Conservation (phyloP, 2,113 vertebrate species). For the Nothoprocta perdicaria region DNA sequence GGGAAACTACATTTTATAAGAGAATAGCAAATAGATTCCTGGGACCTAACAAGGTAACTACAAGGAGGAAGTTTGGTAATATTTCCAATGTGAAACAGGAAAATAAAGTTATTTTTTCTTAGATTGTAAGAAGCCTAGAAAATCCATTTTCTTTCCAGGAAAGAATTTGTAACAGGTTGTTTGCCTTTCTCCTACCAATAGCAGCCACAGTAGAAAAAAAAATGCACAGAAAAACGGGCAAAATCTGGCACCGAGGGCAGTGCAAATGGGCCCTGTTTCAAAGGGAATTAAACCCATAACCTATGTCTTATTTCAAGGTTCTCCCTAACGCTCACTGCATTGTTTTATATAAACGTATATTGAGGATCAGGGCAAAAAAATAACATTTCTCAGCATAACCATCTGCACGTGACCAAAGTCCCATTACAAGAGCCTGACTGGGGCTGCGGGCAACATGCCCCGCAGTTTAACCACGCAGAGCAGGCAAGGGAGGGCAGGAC, state of each 20-base stretch:
- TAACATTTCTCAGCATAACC: neutral
- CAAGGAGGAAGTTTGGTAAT: neutral
- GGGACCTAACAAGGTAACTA: neutral
- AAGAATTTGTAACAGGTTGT: neutral
- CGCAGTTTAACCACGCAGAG: neutral
- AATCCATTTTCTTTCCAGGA: neutral
- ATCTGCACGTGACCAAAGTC: neutral
- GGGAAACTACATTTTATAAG: neutral
- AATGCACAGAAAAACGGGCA: neutral
- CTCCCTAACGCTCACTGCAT: neutral
- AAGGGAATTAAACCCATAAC: neutral
- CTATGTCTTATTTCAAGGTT: neutral
- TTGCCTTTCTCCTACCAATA: neutral
- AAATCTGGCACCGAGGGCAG: neutral
- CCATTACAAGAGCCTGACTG: neutral
- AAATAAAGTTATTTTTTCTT: neutral
- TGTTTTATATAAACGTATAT: neutral
- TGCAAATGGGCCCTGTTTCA: neutral
- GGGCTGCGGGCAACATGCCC: accelerated
- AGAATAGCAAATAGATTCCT: neutral
- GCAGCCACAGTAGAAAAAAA: neutral
- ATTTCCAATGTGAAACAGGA: neutral
- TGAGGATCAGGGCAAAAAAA: neutral
- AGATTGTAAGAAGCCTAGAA: neutral
- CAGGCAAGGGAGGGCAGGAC: neutral